A percentile compares a stretch with the other conserved stretches of the same genome.
Conservation (phyloP, 1,140 invertebrate species). For the Megathymus violae region DNA sequence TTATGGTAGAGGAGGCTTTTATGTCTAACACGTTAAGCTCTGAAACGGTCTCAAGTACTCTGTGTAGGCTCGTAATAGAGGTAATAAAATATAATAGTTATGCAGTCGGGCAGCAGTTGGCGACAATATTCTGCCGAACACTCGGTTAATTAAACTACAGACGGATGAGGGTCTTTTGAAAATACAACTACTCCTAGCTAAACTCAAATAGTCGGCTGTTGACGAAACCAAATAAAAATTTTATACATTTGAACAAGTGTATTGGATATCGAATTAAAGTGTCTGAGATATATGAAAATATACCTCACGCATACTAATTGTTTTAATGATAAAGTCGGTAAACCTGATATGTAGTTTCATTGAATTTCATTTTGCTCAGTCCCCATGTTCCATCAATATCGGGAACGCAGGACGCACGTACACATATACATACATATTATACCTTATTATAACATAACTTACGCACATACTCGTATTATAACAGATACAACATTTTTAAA, state of each 20-base stretch:
- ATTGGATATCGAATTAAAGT: background rate
- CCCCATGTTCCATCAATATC: too few species aligned
- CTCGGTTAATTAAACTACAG: conserved; percentile 35
- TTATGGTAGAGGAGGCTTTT: conserved; percentile 5
- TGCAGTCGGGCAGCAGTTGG: conserved; percentile 45
- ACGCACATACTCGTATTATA: too few species aligned
- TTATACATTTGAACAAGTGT: background rate
- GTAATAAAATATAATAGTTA: conserved; percentile 54
- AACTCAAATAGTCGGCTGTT: background rate
- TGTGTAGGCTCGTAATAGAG: conserved; percentile 37
- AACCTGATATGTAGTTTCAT: too few species aligned
- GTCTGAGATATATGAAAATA: background rate
- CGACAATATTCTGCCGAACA: conserved; percentile 50
- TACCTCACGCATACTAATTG: background rate
- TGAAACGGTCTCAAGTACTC: conserved; percentile 24
- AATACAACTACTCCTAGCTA: background rate
- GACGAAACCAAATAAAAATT: conserved; percentile 1
- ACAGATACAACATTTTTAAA: too few species aligned
- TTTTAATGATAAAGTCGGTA: conserved; percentile 12
- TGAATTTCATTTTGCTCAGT: too few species aligned
- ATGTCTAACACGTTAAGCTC: conserved; percentile 17
- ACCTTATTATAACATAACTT: too few species aligned
- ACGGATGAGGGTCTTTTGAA: conserved; percentile 3
- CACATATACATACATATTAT: too few species aligned
- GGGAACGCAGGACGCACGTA: too few species aligned